Conservation (phyloP, 2,797 vertebrate genomes). For the Clarias fuscus region DNA sequence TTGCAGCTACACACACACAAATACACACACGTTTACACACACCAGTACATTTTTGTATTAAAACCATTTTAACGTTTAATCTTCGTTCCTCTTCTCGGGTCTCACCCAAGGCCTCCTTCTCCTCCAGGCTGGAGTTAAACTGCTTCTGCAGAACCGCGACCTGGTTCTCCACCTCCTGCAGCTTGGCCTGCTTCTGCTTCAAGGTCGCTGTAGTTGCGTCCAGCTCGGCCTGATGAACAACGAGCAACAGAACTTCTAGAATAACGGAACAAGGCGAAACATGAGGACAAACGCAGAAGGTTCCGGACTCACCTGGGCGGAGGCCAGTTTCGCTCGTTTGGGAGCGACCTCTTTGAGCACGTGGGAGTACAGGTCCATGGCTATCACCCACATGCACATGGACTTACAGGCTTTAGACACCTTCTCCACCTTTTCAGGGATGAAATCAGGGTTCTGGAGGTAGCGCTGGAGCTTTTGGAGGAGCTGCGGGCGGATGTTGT, state of each 20-base stretch:
- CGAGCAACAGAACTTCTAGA: background rate
- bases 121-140: slow-evolving; percentile 76
- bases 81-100: background rate
- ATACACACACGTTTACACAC: background rate
- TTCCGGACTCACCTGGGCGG: slow-evolving; percentile 73
- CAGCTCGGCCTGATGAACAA: slow-evolving; percentile 75
- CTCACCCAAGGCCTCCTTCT: slow-evolving; percentile 80
- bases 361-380: slow-evolving; percentile 82
- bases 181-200: slow-evolving; percentile 77
- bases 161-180: slow-evolving; percentile 79
- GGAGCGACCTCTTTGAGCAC: slow-evolving; percentile 81
- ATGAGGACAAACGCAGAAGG: background rate
- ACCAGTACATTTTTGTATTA: background rate
- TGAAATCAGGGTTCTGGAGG: slow-evolving; percentile 81
- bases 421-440: slow-evolving; percentile 84
- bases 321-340: slow-evolving; percentile 79
- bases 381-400: slow-evolving; percentile 88
- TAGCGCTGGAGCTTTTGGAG: slow-evolving; percentile 81
- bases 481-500: slow-evolving; percentile 81
- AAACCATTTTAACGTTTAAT: no score
- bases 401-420: slow-evolving; percentile 84
- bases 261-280: background rate
- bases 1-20: slow-evolving; percentile 67
- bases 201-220: slow-evolving; percentile 79
- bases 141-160: slow-evolving; percentile 79